Base-by-base conservation (phyloP, 1,140 invertebrate genomes). In the Scaptomyza graminum region DNA sequence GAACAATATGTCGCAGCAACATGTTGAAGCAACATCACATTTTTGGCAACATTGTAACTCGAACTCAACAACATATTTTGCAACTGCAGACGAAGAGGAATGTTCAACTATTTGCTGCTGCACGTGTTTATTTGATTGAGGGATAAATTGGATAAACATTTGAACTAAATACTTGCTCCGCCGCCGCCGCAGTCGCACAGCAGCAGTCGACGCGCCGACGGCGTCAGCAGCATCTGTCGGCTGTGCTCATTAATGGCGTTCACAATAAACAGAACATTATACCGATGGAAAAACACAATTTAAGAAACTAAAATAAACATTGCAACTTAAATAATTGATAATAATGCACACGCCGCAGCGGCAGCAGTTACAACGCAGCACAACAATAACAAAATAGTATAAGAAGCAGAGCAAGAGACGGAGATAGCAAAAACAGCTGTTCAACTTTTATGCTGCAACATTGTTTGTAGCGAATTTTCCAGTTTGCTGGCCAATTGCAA, bases 371-470 rank as follows among this genome's bases (percentile, higher is more conserved):
- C 49, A 22, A 28, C 50, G 51, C 28, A 31, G 56, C 31, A 67
- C 25, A 54, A 43, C 78, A 57, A 57, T 50, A 62, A 44, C 64
- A 78, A 60, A 66, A 41, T 18, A n/a, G 12, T 41, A n/a, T 12
- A 41, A 41, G 37, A 41, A 64, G 43, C 16, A 55, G 34, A 28
- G 63, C 70, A 68, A 83, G 47, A 78, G 34, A 18, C 63, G 74
- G 72, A 82, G 22, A 56, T 31, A 37, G 56, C 39, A 65, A 64
- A 60, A 87, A 85, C 82, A 85, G 82, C 82, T 85, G 82, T 87
- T 85, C 57, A 4, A 31, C 11, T 57, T 41, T 54, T 49, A 56
- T 50, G 55, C 31, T 72, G 73, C 57, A 67, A 70, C 55, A 65
- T 46, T 3, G 31, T 39, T 51, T 39, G 60, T 37, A 49, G 13